phyloP scores from a whole-genome alignment of 37 sponge, comb jelly and placozoan genomes.

The Cladorhizidae sp. region DNA sequence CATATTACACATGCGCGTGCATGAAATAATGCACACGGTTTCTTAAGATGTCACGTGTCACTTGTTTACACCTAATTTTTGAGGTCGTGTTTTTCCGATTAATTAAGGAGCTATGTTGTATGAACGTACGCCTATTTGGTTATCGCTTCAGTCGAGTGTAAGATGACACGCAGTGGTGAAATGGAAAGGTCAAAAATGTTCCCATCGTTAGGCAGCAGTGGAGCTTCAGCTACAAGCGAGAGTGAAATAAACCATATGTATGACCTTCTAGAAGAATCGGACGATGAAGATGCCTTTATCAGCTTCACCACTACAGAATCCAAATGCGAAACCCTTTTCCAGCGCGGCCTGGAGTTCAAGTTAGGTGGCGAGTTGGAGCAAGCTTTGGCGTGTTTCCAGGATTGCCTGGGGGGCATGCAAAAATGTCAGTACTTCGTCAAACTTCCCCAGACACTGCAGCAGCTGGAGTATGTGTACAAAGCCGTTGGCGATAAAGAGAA shows the following conservation, averaged over 20 bases:
- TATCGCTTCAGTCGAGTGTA: no score
- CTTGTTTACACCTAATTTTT: not conserved
- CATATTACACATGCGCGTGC: not conserved
- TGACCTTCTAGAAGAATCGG: conserved; percentile 2
- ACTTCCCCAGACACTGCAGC: conserved; percentile 48
- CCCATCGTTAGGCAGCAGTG: conserved; percentile 14
- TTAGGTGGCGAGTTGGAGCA: conserved; percentile 3
- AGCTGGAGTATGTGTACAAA: conserved; percentile 18
- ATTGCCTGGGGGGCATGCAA: conserved; percentile 41
- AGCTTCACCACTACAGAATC: conserved; percentile 44
- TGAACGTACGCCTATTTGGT: no score
- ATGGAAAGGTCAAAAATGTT: not conserved
- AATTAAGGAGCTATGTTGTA: no score
- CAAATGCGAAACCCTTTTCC: conserved; percentile 32
- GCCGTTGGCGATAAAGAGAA: conserved; percentile 4
- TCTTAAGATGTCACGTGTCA: not conserved
- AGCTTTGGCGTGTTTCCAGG: conserved; percentile 32
- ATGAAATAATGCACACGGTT: not conserved
- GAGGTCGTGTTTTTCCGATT: no score
- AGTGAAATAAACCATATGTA: not conserved
- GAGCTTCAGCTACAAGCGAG: not conserved
- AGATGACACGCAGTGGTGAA: no score
- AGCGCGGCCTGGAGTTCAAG: conserved; percentile 27
- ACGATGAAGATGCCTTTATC: conserved; percentile 45
- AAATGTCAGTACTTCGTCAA: conserved; percentile 47